Evolutionary conservation across 1,140 invertebrate species (phyloP), one percentile per base, ranked within the genome.

Genomic region (Carcinoscorpius rotundicauda): DNA sequence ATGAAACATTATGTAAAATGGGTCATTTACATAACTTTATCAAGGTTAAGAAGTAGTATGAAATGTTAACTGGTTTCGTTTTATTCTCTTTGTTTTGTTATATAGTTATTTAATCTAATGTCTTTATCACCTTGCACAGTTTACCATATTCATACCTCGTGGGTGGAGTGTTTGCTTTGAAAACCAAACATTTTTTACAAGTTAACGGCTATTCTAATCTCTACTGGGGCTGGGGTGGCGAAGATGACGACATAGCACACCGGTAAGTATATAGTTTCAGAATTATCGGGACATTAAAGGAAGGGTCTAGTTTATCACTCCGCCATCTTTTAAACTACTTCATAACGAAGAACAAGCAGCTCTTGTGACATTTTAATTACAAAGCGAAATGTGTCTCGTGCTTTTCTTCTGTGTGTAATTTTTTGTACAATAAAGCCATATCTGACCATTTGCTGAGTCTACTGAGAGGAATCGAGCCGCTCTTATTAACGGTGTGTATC

Each of bases 161-260:
- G 76, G 84, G 84, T 10, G 84, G 84, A 6, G 84, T 82, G 1
- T 78, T 83, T 64, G 79, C 82, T 4, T 78, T 86, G 61, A 76
- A 72, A 57, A 78, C 79, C 6, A 76, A 81, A 10, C 83, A 85
- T 70, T 95, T 87, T 76, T 79, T 84, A 65, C 76, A 78, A 68
- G 84, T 92, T 3, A 97, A 98, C 79, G 94, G 95, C 3, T 96
- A 95, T 82, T 91, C 90, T 9, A 96, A 95, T 78, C 76, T 84
- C 49, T 95, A 88, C 78, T 91, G 84, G 80, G 91, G 89, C 0
- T 91, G 87, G 88, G 88, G 84, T 64, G 90, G 87, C 55, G 90
- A 94, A 79, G 90, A 94, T 77, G 92, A 95, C 79, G 93, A 97
- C 76, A 85, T 97, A 73, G 88, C 85, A 71, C 79, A 71, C 78